A percentile compares a stretch with the other conserved stretches of the same genome.
Conservation (phyloP, 2,888 invertebrate genomes). For the Augochlorella aurata region DNA sequence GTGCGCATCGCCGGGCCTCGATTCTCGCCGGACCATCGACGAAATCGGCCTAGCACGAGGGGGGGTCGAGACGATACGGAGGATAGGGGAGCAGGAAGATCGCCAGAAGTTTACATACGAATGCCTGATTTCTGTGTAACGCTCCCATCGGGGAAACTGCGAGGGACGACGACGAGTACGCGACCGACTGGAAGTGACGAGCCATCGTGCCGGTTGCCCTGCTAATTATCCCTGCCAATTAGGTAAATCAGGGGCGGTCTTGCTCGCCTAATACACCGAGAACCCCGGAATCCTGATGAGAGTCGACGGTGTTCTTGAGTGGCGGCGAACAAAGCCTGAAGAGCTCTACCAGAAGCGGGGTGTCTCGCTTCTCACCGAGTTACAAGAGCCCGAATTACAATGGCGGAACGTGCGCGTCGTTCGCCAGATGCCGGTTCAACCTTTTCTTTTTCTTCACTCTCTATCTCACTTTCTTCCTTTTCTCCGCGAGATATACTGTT, state of each 20-base stretch:
- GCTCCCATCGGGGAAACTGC: constrained; percentile 39
- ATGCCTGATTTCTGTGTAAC: constrained; percentile 74
- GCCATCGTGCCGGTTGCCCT: constrained; percentile 70
- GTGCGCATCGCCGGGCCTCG: constrained; percentile 43
- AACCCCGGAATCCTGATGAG: constrained; percentile 52
- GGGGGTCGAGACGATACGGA: neutral
- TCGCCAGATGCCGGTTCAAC: constrained; percentile 26
- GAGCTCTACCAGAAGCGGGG: neutral
- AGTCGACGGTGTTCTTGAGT: constrained; percentile 48
- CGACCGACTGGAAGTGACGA: constrained; percentile 69
- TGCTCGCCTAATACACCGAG: constrained; percentile 47
- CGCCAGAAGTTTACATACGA: constrained; percentile 78
- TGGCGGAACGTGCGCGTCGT: neutral
- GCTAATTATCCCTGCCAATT: constrained; percentile 75
- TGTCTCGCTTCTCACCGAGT: constrained; percentile 40
- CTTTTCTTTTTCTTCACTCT: neutral
- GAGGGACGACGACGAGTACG: constrained; percentile 39
- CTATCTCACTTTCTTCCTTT: neutral
- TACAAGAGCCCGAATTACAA: constrained; percentile 31
- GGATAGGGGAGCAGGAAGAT: constrained; percentile 35
- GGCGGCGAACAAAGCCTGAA: constrained; percentile 43
- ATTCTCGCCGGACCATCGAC: constrained; percentile 53
- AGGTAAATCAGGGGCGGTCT: constrained; percentile 65
- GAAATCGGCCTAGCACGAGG: constrained; percentile 34
- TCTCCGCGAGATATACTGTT: constrained; percentile 15